phyloP scores from a whole-genome alignment of 1,140 invertebrate species.

The Globodera ellingtonae region DNA sequence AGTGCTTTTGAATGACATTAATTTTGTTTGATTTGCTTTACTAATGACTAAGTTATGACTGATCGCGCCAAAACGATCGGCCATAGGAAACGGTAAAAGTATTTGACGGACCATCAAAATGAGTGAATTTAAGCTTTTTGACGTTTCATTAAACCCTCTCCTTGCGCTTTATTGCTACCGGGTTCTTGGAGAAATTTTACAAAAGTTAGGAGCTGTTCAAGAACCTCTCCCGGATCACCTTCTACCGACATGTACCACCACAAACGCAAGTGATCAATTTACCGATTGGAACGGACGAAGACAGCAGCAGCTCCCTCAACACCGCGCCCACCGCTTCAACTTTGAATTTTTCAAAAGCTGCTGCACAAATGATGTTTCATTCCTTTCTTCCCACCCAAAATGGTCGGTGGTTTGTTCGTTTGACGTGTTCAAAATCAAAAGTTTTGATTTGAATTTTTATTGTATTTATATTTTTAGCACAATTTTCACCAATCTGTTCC shows the following conservation, averaged over 20 bases:
- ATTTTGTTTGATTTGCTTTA: no score
- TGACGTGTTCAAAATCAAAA: neutral
- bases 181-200: no score
- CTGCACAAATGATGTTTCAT: neutral
- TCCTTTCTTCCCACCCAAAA: neutral
- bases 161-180: no score
- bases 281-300: neutral
- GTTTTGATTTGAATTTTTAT: neutral
- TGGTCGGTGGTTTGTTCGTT: neutral
- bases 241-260: constrained; percentile 13
- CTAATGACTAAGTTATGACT: no score
- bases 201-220: constrained; percentile 24
- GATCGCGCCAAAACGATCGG: no score
- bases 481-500: neutral
- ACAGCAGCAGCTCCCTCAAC: neutral
- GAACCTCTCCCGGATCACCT: constrained; percentile 23
- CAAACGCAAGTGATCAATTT: constrained; percentile 11
- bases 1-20: no score
- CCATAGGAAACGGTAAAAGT: no score
- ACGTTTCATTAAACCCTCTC: no score
- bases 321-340: neutral
- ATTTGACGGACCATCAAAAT: neutral
- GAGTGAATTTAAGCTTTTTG: no score
- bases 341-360: neutral
- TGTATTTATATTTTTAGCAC: neutral